Conservation (phyloP, 1,140 invertebrate species). For the Drosophila willistoni region DNA sequence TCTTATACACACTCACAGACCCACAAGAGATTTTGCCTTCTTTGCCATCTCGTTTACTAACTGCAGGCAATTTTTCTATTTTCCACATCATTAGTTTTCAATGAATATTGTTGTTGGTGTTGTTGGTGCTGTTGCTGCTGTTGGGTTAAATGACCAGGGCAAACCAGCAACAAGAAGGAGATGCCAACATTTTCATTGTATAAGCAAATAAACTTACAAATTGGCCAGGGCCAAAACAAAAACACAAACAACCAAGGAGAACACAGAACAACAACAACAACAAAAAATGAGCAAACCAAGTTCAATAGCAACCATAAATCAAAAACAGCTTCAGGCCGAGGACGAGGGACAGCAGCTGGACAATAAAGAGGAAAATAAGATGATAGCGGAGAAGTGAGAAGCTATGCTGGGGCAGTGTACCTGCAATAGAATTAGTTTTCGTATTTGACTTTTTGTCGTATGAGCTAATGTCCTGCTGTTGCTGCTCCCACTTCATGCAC, state of each 20-base stretch:
- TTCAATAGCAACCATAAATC: constrained; percentile 76
- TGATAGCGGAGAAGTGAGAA: not conserved
- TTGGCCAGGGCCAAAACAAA: constrained; percentile 51
- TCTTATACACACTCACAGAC: not conserved
- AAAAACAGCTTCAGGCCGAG: constrained; percentile 60
- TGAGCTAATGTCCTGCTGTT: constrained; percentile 5
- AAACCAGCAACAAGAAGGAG: constrained; percentile 19
- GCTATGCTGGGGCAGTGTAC: constrained; percentile 40
- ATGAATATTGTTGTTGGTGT: constrained; percentile 67
- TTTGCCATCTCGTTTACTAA: constrained; percentile 41
- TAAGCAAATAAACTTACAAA: constrained; percentile 78
- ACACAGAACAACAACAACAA: constrained; percentile 18
- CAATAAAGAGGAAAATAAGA: not conserved
- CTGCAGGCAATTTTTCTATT: constrained; percentile 79
- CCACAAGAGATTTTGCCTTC: constrained; percentile 16
- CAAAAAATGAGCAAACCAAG: constrained; percentile 31
- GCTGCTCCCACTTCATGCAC: constrained; percentile 54
- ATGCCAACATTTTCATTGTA: constrained; percentile 33
- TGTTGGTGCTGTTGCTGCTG: constrained; percentile 34
- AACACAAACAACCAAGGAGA: constrained; percentile 20
- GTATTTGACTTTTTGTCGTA: constrained; percentile 71
- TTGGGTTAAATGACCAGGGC: constrained; percentile 59
- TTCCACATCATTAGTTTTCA: constrained; percentile 80
- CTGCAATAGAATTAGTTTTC: constrained; percentile 73
- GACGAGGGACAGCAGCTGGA: constrained; percentile 22